Evolutionary conservation across 2,797 vertebrate genomes (phyloP).

Genomic region (Distichodus sexfasciatus): DNA sequence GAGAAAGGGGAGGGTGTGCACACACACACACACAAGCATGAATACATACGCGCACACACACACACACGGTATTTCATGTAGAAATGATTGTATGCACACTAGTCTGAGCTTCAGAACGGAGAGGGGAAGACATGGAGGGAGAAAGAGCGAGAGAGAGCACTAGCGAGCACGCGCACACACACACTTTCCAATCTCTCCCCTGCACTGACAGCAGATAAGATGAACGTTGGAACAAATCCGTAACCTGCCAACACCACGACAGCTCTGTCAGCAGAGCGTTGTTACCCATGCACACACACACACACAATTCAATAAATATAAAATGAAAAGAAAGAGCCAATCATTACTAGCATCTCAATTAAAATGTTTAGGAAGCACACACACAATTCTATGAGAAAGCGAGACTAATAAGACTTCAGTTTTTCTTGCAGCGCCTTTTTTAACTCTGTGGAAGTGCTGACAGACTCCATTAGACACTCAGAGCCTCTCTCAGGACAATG

Average conservation of each 20-base stretch:
- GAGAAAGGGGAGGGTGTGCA: slow-evolving; percentile 48
- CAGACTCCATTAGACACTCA: too few species aligned
- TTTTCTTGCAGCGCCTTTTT: too few species aligned
- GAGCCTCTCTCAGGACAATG: too few species aligned
- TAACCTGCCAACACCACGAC: slow-evolving; percentile 66
- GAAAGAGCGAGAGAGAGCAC: slow-evolving; percentile 32
- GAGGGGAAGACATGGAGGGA: slow-evolving; percentile 20
- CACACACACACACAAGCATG: slow-evolving; percentile 39
- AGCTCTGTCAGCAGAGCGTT: slow-evolving; percentile 62
- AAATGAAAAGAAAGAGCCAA: neutral
- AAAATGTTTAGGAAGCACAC: too few species aligned
- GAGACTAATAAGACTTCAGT: too few species aligned
- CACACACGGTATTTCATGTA: too few species aligned
- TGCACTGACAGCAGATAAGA: slow-evolving; percentile 74
- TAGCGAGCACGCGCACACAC: slow-evolving; percentile 27
- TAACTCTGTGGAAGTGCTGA: too few species aligned
- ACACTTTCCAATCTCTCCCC: slow-evolving; percentile 60
- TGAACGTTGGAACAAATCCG: slow-evolving; percentile 73
- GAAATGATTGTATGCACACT: too few species aligned
- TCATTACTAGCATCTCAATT: slow-evolving; percentile 15
- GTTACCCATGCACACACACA: slow-evolving; percentile 23
- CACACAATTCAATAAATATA: slow-evolving; percentile 3
- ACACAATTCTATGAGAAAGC: too few species aligned
- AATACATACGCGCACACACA: slow-evolving; percentile 12
- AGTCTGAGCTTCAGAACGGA: neutral